Evolutionary conservation across 2,888 invertebrate species (phyloP), one percentile per base, ranked within the genome.

Genomic region (Erebia ligea): DNA sequence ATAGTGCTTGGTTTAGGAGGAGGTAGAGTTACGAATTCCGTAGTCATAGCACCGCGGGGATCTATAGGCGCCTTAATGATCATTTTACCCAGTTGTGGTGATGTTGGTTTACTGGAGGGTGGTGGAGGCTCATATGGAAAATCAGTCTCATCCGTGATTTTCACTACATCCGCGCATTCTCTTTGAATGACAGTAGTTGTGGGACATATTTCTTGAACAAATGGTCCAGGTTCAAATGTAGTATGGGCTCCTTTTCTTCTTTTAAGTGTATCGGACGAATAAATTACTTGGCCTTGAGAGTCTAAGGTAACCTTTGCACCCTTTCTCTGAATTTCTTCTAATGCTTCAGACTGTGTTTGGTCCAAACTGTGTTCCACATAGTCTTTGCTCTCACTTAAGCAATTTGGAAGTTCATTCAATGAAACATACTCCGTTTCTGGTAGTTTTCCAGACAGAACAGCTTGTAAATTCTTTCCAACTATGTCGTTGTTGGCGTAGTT

Each of bases 191-290:
- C 78, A 45, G 89, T 81, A 54, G 86, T 88, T 1, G 91, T 91
- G n/a, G 91, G 90, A 66, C 85, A 81, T 67, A 92, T 86, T 80
- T 95, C 95, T 89, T 96, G 97, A 34, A 97, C 97, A 85, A 96
- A 97, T 58, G 97, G 97, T 77, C 98, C 98, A 69, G 98, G 98
- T 91, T 97, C 97, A 82, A 98, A 98, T 48, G 97, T 97, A 52
- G 97, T 97, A 82, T 97, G 97, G 17, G 96, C 96, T 73, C 96
- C 96, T 93, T 97, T 97, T 76, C 96, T 94, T 79, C 97, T 94
- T 83, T 95, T 96, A 75, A 98, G 90, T 82, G 97, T 98, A 80
- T 98, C 98, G 21, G 98, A 98, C 75, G 96, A 97, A 89, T 97
- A 98, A 73, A 98, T 96, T 59, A 98, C 97, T 94, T 97, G 97